Base-by-base conservation (phyloP, 1,140 invertebrate species). In the Aphelinus certus region DNA sequence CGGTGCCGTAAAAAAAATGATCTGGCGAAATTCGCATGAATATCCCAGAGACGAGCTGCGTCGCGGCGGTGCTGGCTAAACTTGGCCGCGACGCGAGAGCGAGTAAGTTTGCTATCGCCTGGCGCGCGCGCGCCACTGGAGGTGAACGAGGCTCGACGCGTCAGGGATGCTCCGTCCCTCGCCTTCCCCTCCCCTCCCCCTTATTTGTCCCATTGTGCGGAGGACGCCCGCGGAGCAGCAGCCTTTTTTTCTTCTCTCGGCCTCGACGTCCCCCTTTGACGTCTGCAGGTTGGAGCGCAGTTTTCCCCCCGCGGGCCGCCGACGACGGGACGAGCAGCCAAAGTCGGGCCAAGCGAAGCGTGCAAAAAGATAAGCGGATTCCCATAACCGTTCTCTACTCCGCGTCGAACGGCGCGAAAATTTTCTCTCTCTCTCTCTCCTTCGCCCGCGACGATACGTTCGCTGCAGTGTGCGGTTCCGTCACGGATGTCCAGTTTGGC, bases 351-450 rank as follows among this genome's bases (percentile, higher is more conserved):
- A 74, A 53, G 4, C 65, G 65, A 68, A 43, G 65, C 58, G 60
- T 69, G 45, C 46, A 68, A 74, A 74, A 68, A 74, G 72, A 74
- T 74, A 74, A 74, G 72, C 72, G 56, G 58, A 74, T 67, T 58
- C 71, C 64, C 64, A 73, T 73, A 73, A 61, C 56, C 69, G 43
- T 71, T 63, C 9, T 26, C 26, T 26, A 0, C 26, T 42, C 53
- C 43, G 60, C 60, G 61, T 64, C 47, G 71, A 49, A 73, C 9
- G 64, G 55, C 3, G 64, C 71, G 57, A 67, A 61, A 60, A 66
- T 55, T 55, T 63, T 63, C 26, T 63, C 60, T 42, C n/a, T 9
- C 26, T 26, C 26, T 26, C 26, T 26, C 26, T 26, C 26, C 26
- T 26, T 26, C 26, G 26, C 26, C 26, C 26, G 26, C 26, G 26